Conservation (phyloP, 2,113 vertebrate genomes). For the Neolamprologus caudopunctatus region DNA sequence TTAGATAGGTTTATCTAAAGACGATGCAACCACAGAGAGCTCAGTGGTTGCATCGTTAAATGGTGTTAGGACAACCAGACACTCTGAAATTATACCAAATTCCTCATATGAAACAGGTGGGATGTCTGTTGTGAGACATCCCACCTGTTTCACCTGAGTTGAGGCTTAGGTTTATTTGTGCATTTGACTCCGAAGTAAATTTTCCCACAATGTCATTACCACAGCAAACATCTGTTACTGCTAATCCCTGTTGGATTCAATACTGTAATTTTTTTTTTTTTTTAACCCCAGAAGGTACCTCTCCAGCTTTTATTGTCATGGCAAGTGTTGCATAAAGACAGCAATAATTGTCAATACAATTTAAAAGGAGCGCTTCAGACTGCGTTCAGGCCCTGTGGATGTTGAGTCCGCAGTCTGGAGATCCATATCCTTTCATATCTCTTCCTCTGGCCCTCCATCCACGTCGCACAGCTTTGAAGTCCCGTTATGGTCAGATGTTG, state of each 20-base stretch:
- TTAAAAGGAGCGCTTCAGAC: neutral
- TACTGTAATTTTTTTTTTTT: neutral
- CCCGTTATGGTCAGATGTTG: neutral
- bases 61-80: too few species aligned
- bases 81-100: too few species aligned
- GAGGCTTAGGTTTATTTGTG: neutral
- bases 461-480: neutral
- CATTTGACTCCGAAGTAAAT: neutral
- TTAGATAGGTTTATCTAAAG: neutral
- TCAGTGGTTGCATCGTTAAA: too few species aligned
- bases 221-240: neutral
- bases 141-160: too few species aligned
- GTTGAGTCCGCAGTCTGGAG: neutral
- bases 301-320: neutral
- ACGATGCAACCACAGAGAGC: too few species aligned
- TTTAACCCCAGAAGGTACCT: neutral
- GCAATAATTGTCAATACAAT: neutral
- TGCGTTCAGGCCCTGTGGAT: neutral
- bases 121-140: too few species aligned
- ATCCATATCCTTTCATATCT: neutral
- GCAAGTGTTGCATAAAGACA: rapidly evolving
- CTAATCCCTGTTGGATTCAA: neutral
- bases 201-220: neutral
- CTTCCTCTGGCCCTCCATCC: neutral
- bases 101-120: too few species aligned